These are phyloP conservation scores for Lepus townsendii DNA, from an alignment of 2,797 vertebrate genomes.

Conservation along the genomic window DNA sequence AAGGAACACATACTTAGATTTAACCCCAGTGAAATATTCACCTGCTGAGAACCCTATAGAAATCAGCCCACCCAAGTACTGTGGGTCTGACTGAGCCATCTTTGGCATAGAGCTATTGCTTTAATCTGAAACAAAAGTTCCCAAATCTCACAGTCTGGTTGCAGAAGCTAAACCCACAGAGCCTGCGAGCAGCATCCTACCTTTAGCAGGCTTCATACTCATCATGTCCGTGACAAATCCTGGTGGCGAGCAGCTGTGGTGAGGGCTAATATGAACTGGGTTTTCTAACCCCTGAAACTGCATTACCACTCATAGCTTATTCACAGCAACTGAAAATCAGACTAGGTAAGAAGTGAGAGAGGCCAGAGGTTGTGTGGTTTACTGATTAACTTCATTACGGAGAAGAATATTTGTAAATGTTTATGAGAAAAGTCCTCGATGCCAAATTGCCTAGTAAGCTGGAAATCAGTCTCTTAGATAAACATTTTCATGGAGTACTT, in stretches of 20 bases:
- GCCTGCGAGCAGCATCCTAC: slow-evolving; percentile 83
- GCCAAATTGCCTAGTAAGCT: slow-evolving; percentile 72
- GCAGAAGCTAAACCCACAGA: not conserved
- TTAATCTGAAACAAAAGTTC: slow-evolving; percentile 1
- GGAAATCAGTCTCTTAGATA: slow-evolving; percentile 73
- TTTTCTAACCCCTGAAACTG: slow-evolving; percentile 81
- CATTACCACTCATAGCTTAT: slow-evolving; percentile 80
- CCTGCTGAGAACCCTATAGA: not conserved
- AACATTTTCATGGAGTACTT: slow-evolving; percentile 43
- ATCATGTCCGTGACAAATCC: slow-evolving; percentile 89
- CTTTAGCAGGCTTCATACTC: slow-evolving; percentile 90
- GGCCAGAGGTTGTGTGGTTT: slow-evolving; percentile 90
- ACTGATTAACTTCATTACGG: slow-evolving; percentile 91
- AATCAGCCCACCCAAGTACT: not conserved
- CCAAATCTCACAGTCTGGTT: not conserved
- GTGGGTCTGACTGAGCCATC: not conserved
- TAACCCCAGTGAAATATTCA: not conserved
- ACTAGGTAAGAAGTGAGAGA: slow-evolving; percentile 86
- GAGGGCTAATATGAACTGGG: slow-evolving; percentile 66
- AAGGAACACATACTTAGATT: slow-evolving; percentile 24
- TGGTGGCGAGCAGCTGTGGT: slow-evolving; percentile 65
- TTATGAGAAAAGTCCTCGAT: slow-evolving; percentile 82
- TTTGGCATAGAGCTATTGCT: not conserved
- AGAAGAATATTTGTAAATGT: slow-evolving; percentile 87
- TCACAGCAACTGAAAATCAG: slow-evolving; percentile 83